Evolutionary conservation across 2,888 invertebrate genomes (phyloP).

Genomic region (Andricus quercusramuli): DNA sequence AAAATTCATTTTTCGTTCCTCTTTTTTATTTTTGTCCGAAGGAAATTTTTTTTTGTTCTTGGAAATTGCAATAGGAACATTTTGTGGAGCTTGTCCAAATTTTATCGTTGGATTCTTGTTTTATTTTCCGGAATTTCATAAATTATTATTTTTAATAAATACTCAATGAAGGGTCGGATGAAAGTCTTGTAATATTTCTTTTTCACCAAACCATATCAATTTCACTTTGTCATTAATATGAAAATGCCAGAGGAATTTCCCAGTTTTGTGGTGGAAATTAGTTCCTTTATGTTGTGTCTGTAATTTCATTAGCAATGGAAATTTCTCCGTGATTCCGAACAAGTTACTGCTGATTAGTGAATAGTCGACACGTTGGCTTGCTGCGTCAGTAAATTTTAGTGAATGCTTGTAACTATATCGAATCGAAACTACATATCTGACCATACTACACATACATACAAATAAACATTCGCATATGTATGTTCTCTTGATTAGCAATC

Average conservation of each 20-base stretch:
- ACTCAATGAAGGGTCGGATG: neutral
- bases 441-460: neutral
- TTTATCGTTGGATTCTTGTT: too few species aligned
- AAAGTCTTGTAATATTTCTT: neutral
- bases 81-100: too few species aligned
- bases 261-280: conserved; percentile 4
- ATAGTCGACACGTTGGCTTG: conserved; percentile 24
- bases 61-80: too few species aligned
- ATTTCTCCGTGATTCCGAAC: conserved; percentile 56
- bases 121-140: too few species aligned
- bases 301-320: conserved; percentile 57
- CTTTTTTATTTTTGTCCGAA: too few species aligned
- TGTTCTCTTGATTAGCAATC: neutral
- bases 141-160: neutral
- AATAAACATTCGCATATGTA: neutral
- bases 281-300: conserved; percentile 5
- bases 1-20: too few species aligned
- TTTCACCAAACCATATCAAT: neutral
- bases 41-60: too few species aligned
- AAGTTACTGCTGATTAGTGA: conserved; percentile 49
- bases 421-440: neutral
- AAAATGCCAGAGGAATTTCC: neutral
- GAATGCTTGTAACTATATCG: conserved; percentile 23
- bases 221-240: neutral
- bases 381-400: conserved; percentile 28